Conservation (phyloP, 2,888 invertebrate genomes). For the Drosophila colorata region DNA sequence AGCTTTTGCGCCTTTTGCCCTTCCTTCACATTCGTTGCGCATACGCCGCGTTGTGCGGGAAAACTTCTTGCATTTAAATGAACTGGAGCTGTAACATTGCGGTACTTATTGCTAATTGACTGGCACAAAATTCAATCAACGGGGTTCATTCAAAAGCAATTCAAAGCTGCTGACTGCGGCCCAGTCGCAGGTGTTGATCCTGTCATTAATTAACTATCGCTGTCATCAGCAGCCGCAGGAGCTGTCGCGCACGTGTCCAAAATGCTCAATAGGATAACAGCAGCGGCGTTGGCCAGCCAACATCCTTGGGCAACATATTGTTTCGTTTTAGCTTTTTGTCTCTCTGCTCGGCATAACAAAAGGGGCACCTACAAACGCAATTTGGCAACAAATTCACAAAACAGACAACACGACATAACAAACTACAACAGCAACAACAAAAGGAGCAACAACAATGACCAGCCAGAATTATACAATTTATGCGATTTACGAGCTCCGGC, state of each 20-base stretch:
- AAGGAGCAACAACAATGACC: slow-evolving; percentile 61
- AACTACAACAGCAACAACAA: slow-evolving; percentile 36
- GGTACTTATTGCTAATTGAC: slow-evolving; percentile 69
- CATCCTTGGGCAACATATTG: slow-evolving; percentile 67
- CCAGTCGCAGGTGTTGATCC: slow-evolving; percentile 68
- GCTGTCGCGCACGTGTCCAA: slow-evolving; percentile 47
- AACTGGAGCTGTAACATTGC: slow-evolving; percentile 37
- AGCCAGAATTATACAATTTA: slow-evolving; percentile 80
- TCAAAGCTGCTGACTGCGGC: slow-evolving; percentile 69
- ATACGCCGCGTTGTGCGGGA: slow-evolving; percentile 38
- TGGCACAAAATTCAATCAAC: slow-evolving; percentile 62
- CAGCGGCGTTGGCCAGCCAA: not conserved
- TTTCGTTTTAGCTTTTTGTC: slow-evolving; percentile 52
- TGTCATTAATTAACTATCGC: slow-evolving; percentile 73
- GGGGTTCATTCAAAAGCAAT: slow-evolving; percentile 55
- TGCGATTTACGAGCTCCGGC: slow-evolving; percentile 77
- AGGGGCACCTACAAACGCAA: slow-evolving; percentile 79
- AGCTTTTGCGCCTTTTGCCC: not conserved
- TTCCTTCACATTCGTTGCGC: slow-evolving; percentile 15
- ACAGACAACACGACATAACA: slow-evolving; percentile 53
- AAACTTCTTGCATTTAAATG: slow-evolving; percentile 62
- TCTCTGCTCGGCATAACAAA: slow-evolving; percentile 24
- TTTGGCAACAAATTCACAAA: slow-evolving; percentile 79
- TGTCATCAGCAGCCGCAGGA: slow-evolving; percentile 57
- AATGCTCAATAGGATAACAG: slow-evolving; percentile 46